Conservation (phyloP, 2,113 vertebrate species). For the Dasyurus viverrinus region DNA sequence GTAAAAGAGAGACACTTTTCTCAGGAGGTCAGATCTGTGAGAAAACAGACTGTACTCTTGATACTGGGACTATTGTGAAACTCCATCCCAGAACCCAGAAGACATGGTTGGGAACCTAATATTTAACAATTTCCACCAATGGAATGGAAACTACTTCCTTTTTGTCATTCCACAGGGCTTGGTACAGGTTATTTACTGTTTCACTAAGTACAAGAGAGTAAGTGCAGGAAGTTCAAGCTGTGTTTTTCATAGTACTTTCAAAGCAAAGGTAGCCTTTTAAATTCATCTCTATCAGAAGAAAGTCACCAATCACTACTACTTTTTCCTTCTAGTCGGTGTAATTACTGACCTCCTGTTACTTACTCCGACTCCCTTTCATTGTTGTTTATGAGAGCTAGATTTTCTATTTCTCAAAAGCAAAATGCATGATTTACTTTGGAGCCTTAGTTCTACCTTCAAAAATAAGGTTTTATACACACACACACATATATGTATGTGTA, state of each 20-base stretch:
- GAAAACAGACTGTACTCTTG: not conserved
- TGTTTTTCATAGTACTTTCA: not conserved
- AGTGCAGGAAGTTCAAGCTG: not conserved
- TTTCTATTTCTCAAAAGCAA: not conserved
- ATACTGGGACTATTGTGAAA: not conserved
- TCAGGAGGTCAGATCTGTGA: not conserved
- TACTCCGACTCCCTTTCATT: not conserved
- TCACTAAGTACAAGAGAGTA: not conserved
- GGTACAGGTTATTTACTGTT: not conserved
- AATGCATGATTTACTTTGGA: not conserved
- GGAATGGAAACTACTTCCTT: not conserved
- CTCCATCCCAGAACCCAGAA: not conserved
- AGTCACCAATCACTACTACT: not conserved
- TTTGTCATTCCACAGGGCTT: not conserved
- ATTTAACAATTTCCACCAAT: not conserved
- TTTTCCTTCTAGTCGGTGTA: not conserved
- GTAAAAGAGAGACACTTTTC: not conserved
- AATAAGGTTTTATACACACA: too few relatives aligned
- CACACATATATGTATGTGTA: too few relatives aligned
- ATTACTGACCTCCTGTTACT: not conserved
- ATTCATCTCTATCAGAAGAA: not conserved
- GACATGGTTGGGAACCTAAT: not conserved
- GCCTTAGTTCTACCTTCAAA: not conserved
- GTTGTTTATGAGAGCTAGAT: not conserved
- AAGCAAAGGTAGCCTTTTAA: not conserved